Base-by-base conservation (phyloP, 2,888 invertebrate genomes). In the Lysandra coridon region DNA sequence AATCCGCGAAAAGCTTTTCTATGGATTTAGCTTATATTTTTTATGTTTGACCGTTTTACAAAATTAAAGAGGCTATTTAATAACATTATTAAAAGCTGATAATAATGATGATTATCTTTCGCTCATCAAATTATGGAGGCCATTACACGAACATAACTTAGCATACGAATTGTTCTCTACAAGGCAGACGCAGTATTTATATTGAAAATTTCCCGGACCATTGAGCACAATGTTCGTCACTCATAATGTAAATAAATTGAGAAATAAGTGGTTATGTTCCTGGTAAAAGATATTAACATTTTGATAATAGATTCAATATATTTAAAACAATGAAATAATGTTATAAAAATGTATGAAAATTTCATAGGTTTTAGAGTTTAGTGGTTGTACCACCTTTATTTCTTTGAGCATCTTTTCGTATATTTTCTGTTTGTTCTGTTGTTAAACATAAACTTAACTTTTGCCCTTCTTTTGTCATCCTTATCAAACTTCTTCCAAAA, bases 161-260 rank as follows among this genome's bases (percentile, higher is more conserved):
- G 44, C 74, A 75, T 49, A 75, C 49, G 75, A 44, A 75, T 75
- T 49, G 53, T 14, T 75, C 44, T 62, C 64, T 6, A 44, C 44
- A n/a, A 44, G 14, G n/a, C 5, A 75, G 23, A 57, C 57, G 53
- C 44, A 30, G 49, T 49, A 75, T 75, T 75, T 75, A 75, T 75
- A 75, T 75, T 75, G 75, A 49, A 75, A 75, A 75, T 75, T 75
- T 49, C 4, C 44, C 30, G 53, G 23, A 75, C 49, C 75, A 75
- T 30, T 75, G 75, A 30, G 14, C 75, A 75, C 44, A 23, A 10
- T 44, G 44, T 44, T 14, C n/a, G 40, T 44, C 73, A 73, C 6
- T 73, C 23, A 40, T 23, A 74, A 74, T 74, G 73, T 40, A 37
- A 73, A 73, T 73, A 73, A 73, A 40, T 73, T 73, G 73, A 33